Base-by-base conservation (phyloP, 2,888 invertebrate genomes). In the Amphipyra berbera region DNA sequence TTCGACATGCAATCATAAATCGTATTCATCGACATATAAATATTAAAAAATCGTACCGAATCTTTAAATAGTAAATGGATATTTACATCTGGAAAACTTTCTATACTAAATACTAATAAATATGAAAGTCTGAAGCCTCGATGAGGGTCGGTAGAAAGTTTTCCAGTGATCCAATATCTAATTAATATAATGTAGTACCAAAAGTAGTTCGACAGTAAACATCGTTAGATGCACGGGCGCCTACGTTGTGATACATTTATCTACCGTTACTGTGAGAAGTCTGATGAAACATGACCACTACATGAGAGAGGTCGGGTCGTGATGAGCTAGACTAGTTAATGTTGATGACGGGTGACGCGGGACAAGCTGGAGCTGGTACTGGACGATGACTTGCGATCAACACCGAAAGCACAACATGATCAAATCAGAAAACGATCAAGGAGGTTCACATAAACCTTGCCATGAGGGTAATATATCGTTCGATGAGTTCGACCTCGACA, bases 201-300 rank as follows among this genome's bases (percentile, higher is more conserved):
- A 83, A 83, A 86, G 84, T 83, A 87, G 83, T 84, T 85, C 78
- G 82, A 86, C 81, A 84, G 85, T 84, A 83, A 84, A 87, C 84
- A 84, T 84, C 82, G 72, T 81, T 73, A 79, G 84, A 90, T 91
- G 92, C 88, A 90, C 92, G 94, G 94, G 95, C 95, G 94, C 93
- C 90, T 94, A 94, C 84, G 85, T 94, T 95, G 95, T 95, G 95
- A 95, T 95, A 95, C 95, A 94, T 90, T 94, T 94, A 95, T 94
- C 95, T 94, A 94, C 87, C 91, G 90, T 83, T 84, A 88, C 85
- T 87, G 90, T 91, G 93, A 90, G 84, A 89, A 91, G 87, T 89
- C 89, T 88, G 90, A 92, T 91, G 89, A 76, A 81, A 78, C 82
- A 92, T 91, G 92, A 88, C 88, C 87, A 82, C 94, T 94, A 94